Evolutionary conservation across 53 echinoderm and acorn worm genomes (phyloP), one percentile per base, ranked within the genome.

Genomic region (Patiria pectinifera): DNA sequence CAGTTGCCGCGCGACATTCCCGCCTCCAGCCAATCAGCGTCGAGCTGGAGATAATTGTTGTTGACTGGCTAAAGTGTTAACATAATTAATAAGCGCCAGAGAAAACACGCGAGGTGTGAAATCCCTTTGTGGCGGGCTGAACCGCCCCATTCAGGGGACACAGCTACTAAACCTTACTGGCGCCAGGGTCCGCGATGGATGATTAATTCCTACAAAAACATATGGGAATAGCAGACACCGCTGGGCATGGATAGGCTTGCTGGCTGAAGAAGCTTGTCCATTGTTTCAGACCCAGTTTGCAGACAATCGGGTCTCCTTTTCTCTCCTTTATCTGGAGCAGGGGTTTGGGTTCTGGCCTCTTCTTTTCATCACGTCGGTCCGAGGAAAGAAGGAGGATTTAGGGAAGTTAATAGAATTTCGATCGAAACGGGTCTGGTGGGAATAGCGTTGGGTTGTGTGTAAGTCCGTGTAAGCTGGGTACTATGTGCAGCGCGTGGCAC

Each of bases 1-100:
- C 96, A 95, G 71, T 96, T 90, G 47, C 84, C 91, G 90, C 80
- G 82, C 80, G 86, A 79, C 83, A 59, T 82, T 92, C 94, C 93
- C 96, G 85, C 92, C 97, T 82, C 80, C 89, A 91, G 86, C 95
- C 86, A 92, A 97, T 97, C 94, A 85, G 92, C 86, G 84, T 81
- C 89, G 89, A 88, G 88, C 89, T 72, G 48, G 85, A 95, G 93
- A 95, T 98, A 98, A 98, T 97, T 97, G 99, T 94, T 96, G 95
- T 95, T 98, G 99, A 97, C 99, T 95, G 93, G 92, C 61, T 93
- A 92, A 98, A 98, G 96, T 97, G 98, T 98, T 98, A 98, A 97
- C 99, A 95, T 98, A 97, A 98, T 98, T 98, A 98, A 98, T 95
- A 96, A 97, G 99, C 95, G 96, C 93, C 82, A 93, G 91, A 83